Conservation (phyloP, 2,888 invertebrate genomes). For the Emmelina monodactyla region DNA sequence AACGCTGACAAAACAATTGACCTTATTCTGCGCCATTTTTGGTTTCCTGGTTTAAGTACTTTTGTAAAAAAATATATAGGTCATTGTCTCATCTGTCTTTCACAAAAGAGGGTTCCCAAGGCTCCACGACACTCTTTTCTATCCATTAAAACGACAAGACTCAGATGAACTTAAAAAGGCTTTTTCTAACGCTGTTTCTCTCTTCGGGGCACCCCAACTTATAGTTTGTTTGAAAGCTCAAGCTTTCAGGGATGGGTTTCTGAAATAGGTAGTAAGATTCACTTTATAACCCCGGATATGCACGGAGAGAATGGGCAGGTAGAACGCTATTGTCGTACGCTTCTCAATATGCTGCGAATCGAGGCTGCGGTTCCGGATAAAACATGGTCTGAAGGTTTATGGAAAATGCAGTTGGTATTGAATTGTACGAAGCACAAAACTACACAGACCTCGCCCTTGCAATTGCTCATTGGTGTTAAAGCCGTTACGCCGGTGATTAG, state of each 20-base stretch:
- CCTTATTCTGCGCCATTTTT: background rate
- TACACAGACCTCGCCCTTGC: background rate
- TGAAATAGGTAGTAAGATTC: background rate
- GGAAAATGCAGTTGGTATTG: slow-evolving; percentile 1
- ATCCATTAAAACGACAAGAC: background rate
- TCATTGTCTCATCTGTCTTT: background rate
- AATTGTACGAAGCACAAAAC: background rate
- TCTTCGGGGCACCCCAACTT: slow-evolving; percentile 1
- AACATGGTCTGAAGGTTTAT: background rate
- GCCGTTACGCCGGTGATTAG: background rate
- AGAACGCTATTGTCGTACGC: slow-evolving; percentile 5
- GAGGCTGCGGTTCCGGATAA: background rate
- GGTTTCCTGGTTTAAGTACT: background rate
- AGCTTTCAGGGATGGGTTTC: background rate
- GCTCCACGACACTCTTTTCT: background rate
- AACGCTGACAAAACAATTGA: background rate
- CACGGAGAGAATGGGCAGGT: slow-evolving; percentile 6
- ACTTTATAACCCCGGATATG: slow-evolving; percentile 4
- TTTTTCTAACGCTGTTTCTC: background rate
- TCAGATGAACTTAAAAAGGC: background rate
- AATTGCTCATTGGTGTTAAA: slow-evolving; percentile 1
- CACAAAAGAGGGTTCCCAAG: background rate
- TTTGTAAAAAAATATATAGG: background rate
- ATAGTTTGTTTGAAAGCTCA: background rate
- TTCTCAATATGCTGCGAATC: slow-evolving; percentile 3